These are phyloP conservation scores for Rotaria macrura DNA, from an alignment of 2,888 invertebrate genomes.

Conservation along the genomic window DNA sequence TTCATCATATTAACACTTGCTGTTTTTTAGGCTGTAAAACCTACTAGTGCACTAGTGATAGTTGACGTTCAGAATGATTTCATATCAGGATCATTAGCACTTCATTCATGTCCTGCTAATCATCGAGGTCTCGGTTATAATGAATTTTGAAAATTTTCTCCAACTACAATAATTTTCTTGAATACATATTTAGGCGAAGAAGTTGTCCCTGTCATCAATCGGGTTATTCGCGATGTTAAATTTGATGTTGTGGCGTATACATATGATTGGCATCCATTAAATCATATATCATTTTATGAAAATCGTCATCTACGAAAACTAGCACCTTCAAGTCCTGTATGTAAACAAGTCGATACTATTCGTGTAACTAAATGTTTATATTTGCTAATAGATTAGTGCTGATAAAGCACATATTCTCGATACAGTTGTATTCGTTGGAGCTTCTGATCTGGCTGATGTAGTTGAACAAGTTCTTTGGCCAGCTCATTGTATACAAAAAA, in stretches of 20 bases:
- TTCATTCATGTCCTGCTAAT: constrained; percentile 77
- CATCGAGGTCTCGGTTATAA: constrained; percentile 55
- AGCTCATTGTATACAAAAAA: constrained; percentile 82
- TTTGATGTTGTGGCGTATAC: constrained; percentile 85
- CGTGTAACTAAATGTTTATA: no score
- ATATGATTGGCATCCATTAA: constrained; percentile 88
- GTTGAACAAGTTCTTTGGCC: constrained; percentile 90
- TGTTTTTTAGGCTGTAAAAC: constrained; percentile 21
- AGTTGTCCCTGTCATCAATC: constrained; percentile 81
- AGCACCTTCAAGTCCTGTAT: constrained; percentile 24
- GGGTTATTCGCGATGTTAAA: constrained; percentile 51
- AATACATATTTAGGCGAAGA: constrained; percentile 41
- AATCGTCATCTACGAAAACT: constrained; percentile 57
- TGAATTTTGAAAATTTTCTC: background rate
- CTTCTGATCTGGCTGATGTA: constrained; percentile 54
- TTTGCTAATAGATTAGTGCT: background rate
- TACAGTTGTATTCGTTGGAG: constrained; percentile 79
- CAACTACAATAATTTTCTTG: background rate
- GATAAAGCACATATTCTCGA: constrained; percentile 52
- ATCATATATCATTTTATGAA: constrained; percentile 90
- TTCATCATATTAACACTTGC: background rate
- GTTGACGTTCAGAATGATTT: constrained; percentile 93
- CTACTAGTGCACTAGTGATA: constrained; percentile 62
- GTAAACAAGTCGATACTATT: background rate
- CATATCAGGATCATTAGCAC: constrained; percentile 77